Conservation (phyloP, 2,888 invertebrate genomes). For the Ennomos fuscantarius region DNA sequence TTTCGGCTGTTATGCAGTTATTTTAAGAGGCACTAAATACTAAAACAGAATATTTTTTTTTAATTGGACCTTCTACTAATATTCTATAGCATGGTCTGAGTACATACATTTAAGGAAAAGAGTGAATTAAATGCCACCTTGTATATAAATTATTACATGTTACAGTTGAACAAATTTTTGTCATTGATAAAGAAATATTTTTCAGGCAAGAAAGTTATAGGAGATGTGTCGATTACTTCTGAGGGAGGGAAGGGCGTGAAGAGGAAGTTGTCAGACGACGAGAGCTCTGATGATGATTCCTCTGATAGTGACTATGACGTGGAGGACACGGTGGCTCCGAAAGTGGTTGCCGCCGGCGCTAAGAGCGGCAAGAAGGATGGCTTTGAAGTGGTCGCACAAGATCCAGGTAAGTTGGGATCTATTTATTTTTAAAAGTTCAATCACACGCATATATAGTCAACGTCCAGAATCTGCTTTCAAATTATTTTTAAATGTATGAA, state of each 20-base stretch:
- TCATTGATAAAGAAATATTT: constrained; percentile 1
- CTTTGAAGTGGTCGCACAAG: constrained; percentile 88
- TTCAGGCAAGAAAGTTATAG: constrained; percentile 69
- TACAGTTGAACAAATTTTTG: too few species aligned
- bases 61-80: too few species aligned
- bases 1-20: too few species aligned
- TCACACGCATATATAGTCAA: too few species aligned
- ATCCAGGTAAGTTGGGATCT: constrained; percentile 67
- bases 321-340: constrained; percentile 63
- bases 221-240: constrained; percentile 44
- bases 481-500: too few species aligned
- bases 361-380: constrained; percentile 82
- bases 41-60: too few species aligned
- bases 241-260: constrained; percentile 48
- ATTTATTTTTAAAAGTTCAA: background rate
- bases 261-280: constrained; percentile 65
- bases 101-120: too few species aligned
- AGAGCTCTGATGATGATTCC: constrained; percentile 73
- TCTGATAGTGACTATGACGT: constrained; percentile 81
- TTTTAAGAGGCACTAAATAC: too few species aligned
- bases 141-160: too few species aligned
- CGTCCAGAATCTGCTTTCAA: too few species aligned
- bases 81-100: too few species aligned
- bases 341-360: constrained; percentile 50
- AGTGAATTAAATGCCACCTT: too few species aligned